These are phyloP conservation scores for Gavialis gangeticus DNA, from an alignment of 2,113 vertebrate species.

Conservation along the genomic window DNA sequence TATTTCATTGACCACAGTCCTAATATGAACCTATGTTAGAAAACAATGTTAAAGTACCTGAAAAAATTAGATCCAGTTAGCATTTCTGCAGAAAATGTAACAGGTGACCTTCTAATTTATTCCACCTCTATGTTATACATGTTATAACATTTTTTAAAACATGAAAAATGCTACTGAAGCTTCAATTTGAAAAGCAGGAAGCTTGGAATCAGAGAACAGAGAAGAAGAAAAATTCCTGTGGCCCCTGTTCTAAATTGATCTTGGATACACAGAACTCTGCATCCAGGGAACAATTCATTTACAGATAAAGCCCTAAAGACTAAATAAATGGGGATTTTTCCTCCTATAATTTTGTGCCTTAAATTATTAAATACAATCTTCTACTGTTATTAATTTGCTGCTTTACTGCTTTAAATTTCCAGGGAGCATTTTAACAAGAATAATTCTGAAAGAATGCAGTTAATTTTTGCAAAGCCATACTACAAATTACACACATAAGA, in stretches of 20 bases:
- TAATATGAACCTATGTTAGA: no score
- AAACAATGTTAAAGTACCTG: neutral
- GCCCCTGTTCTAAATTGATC: neutral
- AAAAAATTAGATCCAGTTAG: slow-evolving; percentile 1
- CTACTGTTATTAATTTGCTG: neutral
- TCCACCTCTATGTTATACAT: neutral
- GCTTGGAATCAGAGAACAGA: neutral
- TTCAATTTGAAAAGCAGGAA: neutral
- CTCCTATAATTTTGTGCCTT: neutral
- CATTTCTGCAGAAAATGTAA: neutral
- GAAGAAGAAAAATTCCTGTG: neutral
- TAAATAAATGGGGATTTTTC: neutral
- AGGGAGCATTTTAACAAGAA: neutral
- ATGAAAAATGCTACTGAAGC: neutral
- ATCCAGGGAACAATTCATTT: neutral
- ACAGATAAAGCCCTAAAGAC: neutral
- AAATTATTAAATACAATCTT: neutral
- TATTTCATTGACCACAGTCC: no score
- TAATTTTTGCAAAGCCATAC: neutral
- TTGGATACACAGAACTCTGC: neutral
- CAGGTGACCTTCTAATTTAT: neutral
- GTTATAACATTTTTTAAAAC: neutral
- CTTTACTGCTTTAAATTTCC: neutral
- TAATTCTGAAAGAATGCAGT: neutral
- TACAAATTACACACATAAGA: neutral